These are phyloP conservation scores for Drosophila persimilis DNA, from an alignment of 1,140 invertebrate genomes.

Conservation along the genomic window DNA sequence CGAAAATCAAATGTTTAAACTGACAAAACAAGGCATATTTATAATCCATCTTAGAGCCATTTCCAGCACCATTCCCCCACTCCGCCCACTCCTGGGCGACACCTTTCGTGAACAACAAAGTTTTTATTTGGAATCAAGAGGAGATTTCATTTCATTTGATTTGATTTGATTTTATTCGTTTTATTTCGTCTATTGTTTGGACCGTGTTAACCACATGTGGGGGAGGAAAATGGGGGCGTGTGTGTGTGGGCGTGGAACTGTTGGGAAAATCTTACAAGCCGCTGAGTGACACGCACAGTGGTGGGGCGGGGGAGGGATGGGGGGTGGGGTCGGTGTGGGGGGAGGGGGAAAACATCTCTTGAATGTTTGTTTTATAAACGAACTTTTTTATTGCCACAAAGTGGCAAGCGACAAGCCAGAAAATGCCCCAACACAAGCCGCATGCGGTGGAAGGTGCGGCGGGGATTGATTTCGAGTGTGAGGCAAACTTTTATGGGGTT, in stretches of 20 bases:
- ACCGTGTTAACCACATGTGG: slow-evolving; percentile 15
- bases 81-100: too few species aligned
- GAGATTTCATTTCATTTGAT: slow-evolving; percentile 3
- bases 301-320: too few species aligned
- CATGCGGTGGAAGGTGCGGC: too few species aligned
- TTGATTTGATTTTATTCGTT: slow-evolving; percentile 20
- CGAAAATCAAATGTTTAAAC: too few species aligned
- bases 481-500: not conserved
- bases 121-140: not conserved
- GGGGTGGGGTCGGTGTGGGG: too few species aligned
- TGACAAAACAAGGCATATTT: too few species aligned
- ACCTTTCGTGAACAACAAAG: too few species aligned
- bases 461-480: not conserved
- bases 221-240: not conserved
- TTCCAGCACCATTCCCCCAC: too few species aligned
- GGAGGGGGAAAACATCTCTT: slow-evolving; percentile 34
- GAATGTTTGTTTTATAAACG: slow-evolving; percentile 73
- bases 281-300: slow-evolving; percentile 61
- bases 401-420: slow-evolving; percentile 63
- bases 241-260: slow-evolving; percentile 20
- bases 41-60: too few species aligned
- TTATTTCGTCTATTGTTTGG: slow-evolving; percentile 21
- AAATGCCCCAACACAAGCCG: slow-evolving; percentile 3
- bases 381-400: slow-evolving; percentile 74
- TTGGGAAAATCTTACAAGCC: slow-evolving; percentile 56